These are phyloP conservation scores for Boleophthalmus pectinirostris DNA, from an alignment of 2,113 vertebrate genomes.

Conservation along the genomic window DNA sequence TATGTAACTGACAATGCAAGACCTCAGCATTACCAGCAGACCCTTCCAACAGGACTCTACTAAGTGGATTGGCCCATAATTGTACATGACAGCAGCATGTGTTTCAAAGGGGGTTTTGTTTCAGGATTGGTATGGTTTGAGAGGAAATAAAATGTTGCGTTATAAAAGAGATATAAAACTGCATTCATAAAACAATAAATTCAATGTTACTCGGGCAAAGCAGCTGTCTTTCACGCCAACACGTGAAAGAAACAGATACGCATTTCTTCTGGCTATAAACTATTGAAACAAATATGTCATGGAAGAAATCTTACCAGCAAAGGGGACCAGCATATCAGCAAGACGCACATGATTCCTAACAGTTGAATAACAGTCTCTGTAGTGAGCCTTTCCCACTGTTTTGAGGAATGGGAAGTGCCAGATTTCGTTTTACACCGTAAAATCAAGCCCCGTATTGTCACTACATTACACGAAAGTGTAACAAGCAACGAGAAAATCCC, in stretches of 20 bases:
- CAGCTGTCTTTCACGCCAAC: background rate
- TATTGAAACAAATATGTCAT: background rate
- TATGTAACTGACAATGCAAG: slow-evolving; percentile 45
- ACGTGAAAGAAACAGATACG: background rate
- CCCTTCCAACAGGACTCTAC: slow-evolving; percentile 40
- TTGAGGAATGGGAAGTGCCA: slow-evolving; percentile 73
- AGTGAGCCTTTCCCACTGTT: slow-evolving; percentile 90
- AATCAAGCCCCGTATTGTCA: slow-evolving; percentile 88
- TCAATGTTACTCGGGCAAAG: background rate
- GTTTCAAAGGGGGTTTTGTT: slow-evolving; percentile 31
- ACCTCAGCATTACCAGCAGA: slow-evolving; percentile 52
- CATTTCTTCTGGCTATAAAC: background rate
- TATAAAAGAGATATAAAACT: background rate
- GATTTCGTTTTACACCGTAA: slow-evolving; percentile 83
- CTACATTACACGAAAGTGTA: slow-evolving; percentile 88
- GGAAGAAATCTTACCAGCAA: slow-evolving; percentile 82
- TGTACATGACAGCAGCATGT: slow-evolving; percentile 34
- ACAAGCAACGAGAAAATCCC: slow-evolving; percentile 86
- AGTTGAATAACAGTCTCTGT: slow-evolving; percentile 93
- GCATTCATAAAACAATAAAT: background rate
- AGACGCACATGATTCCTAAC: slow-evolving; percentile 93
- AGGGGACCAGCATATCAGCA: slow-evolving; percentile 91
- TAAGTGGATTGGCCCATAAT: slow-evolving; percentile 64
- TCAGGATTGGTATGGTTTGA: background rate
- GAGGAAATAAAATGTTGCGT: background rate